Base-by-base conservation (phyloP, 2,113 vertebrate genomes). In the Carlito syrichta region DNA sequence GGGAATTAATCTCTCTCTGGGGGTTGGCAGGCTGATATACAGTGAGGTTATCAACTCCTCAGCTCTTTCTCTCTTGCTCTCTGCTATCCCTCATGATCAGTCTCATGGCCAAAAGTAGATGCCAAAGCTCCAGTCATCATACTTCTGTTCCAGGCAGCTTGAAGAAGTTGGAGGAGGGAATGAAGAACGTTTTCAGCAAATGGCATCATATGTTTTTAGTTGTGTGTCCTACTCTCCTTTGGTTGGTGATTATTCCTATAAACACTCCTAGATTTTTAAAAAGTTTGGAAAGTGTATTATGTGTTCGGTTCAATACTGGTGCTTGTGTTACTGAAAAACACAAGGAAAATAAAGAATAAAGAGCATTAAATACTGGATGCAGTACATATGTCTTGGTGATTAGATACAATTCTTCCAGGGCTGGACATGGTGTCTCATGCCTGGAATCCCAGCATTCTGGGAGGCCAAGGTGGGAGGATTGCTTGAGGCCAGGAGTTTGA, bases 181-280 rank as follows among this genome's bases (percentile, higher is more conserved):
- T 11, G 23, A 48, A 30, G n/a, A 38, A 30, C 5, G 3, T 4
- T 93, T n/a, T 68, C 58, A 77, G 27, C 14, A 10, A 32, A 45
- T 1, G 38, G 11, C 30, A 5, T 5, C 8, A 8, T 68, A 0
- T 40, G 3, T 7, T 38, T 66, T 52, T 14, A 20, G 11, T 40
- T 8, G 14, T 3, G 13, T 16, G 25, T 0, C 11, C 7, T 13
- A 6, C 27, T 12, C 48, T 3, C 23, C 56, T 10, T 8, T 8
- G 6, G 23, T 30, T 85, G 16, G 32, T 30, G 14, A 3, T 20
- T 35, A 20, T 22, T 50, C 56, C 27, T 5, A 11, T 6, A n/a
- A 45, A 77, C 56, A 17, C 30, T 35, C 7, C 8, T 16, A 35
- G 38, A n/a, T 60, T 5, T 74, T n/a, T n/a, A n/a, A 40, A 48